Evolutionary conservation across 1,140 invertebrate genomes (phyloP).

Genomic region (Apis florea): DNA sequence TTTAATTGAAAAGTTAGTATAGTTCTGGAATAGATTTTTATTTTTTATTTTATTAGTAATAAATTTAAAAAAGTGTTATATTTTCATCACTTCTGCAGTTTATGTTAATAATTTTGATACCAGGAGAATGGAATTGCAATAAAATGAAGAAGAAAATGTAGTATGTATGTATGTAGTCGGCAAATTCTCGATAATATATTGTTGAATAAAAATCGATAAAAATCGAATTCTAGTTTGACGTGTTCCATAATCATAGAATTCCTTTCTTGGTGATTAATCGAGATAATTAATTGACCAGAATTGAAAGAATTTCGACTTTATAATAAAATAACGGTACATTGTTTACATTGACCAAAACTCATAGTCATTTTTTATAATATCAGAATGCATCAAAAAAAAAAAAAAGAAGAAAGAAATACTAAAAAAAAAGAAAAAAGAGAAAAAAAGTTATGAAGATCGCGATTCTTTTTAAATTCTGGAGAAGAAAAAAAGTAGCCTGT

Average conservation of each 20-base stretch:
- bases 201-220: background rate
- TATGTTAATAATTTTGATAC: no score
- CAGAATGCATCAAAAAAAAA: conserved; percentile 1
- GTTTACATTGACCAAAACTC: conserved; percentile 39
- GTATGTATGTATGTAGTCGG: no score
- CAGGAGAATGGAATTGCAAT: no score
- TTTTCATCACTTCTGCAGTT: no score
- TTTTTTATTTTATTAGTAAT: no score
- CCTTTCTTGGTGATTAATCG: conserved; percentile 41
- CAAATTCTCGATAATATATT: no score
- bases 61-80: no score
- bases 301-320: conserved; percentile 50
- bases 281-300: conserved; percentile 58
- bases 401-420: background rate
- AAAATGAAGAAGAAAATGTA: no score
- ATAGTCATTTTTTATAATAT: conserved; percentile 47
- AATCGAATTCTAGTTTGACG: conserved; percentile 22
- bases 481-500: background rate
- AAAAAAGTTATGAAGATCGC: conserved; percentile 21
- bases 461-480: conserved; percentile 1
- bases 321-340: conserved; percentile 51
- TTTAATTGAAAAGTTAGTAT: no score
- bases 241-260: conserved; percentile 45
- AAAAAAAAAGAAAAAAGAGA: background rate
- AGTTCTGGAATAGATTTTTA: no score